Evolutionary conservation across 2,888 invertebrate species (phyloP).

Genomic region (Chymomyza caudatula): DNA sequence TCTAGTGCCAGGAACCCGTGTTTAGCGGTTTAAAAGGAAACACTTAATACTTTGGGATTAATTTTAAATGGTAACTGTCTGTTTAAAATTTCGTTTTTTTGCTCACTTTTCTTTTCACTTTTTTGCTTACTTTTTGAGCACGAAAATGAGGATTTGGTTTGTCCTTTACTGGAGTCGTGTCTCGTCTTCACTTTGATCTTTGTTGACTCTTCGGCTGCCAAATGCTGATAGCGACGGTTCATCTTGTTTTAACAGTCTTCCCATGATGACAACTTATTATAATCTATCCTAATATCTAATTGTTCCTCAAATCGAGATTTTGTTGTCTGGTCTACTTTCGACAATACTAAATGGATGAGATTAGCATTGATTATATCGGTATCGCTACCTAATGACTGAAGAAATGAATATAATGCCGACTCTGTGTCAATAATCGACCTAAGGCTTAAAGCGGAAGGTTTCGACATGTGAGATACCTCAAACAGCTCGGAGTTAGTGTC

Average conservation of each 20-base stretch:
- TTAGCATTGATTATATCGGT: background rate
- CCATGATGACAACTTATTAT: background rate
- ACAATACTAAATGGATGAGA: background rate
- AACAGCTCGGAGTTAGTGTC: constrained; percentile 1
- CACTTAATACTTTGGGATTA: too few relatives aligned
- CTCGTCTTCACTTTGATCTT: too few relatives aligned
- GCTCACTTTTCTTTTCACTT: too few relatives aligned
- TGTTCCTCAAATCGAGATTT: constrained; percentile 2
- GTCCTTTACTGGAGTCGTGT: too few relatives aligned
- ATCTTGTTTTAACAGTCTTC: background rate
- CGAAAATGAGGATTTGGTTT: too few relatives aligned
- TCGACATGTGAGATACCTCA: background rate
- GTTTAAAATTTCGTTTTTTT: too few relatives aligned
- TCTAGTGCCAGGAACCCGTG: too few relatives aligned
- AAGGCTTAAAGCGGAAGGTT: background rate
- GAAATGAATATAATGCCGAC: background rate
- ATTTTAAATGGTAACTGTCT: too few relatives aligned
- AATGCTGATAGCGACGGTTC: background rate
- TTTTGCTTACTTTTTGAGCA: too few relatives aligned
- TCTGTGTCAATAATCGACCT: background rate
- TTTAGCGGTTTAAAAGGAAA: too few relatives aligned
- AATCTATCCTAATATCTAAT: too few relatives aligned
- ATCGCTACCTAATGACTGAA: background rate
- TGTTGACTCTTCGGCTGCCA: too few relatives aligned
- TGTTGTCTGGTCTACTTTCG: constrained; percentile 1